phyloP scores from a whole-genome alignment of 2,797 vertebrate genomes.

The Myoxocephalus aenaeus region DNA sequence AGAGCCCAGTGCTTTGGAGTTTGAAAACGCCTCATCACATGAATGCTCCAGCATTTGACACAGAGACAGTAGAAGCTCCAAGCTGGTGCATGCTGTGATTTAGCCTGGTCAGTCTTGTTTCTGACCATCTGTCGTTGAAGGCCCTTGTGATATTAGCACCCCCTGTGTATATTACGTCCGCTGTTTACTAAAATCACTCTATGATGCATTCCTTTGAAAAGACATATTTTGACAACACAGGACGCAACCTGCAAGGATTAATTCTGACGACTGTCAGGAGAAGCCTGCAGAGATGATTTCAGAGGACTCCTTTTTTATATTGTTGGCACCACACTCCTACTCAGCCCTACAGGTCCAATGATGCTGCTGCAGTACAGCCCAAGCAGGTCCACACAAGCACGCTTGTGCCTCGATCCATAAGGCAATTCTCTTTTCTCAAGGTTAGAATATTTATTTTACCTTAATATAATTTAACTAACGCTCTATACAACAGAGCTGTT shows the following conservation, averaged over 20 bases:
- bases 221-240: constrained; percentile 62
- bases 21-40: constrained; percentile 52
- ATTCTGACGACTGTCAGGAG: constrained; percentile 49
- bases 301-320: background rate
- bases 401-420: constrained; percentile 5
- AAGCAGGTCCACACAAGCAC: constrained; percentile 46
- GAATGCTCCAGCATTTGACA: constrained; percentile 56
- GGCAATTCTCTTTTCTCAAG: constrained; percentile 1
- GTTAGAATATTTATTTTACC: background rate
- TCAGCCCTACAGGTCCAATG: constrained; percentile 32
- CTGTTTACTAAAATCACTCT: constrained; percentile 48
- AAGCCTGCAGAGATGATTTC: constrained; percentile 50
- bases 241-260: constrained; percentile 57
- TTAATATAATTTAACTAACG: background rate
- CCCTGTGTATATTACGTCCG: constrained; percentile 37
- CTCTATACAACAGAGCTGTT: background rate
- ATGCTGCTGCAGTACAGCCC: constrained; percentile 23
- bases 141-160: constrained; percentile 43
- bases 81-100: constrained; percentile 58
- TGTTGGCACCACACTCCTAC: background rate
- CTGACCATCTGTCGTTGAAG: constrained; percentile 52
- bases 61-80: constrained; percentile 50
- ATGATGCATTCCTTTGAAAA: constrained; percentile 50
- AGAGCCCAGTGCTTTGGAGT: constrained; percentile 41
- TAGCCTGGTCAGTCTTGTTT: constrained; percentile 50